Conservation (phyloP, 2,113 vertebrate species). For the Benitochromis conjunctus region DNA sequence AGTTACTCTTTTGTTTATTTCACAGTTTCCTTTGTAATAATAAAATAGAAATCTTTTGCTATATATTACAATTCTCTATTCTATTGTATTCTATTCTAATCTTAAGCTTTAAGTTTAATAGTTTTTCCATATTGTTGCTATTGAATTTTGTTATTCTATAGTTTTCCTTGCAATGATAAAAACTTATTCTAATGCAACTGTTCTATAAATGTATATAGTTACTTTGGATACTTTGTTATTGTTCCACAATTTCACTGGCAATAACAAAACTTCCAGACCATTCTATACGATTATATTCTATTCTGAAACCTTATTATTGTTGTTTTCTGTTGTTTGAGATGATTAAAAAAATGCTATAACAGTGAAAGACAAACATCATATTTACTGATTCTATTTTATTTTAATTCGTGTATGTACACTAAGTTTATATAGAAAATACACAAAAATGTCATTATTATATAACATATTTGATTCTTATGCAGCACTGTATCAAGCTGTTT, state of each 20-base stretch:
- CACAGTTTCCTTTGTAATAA: not conserved
- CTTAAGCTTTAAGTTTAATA: not conserved
- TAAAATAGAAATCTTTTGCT: not conserved
- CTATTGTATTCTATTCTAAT: not conserved
- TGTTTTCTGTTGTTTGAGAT: not conserved
- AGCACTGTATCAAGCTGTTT: not conserved
- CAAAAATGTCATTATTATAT: not conserved
- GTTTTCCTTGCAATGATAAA: fast-evolving
- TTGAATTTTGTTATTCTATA: not conserved
- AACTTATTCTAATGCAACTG: not conserved
- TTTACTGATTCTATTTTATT: not conserved
- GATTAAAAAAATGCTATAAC: not conserved
- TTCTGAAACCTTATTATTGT: not conserved
- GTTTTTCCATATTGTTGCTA: not conserved
- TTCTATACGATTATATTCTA: not conserved
- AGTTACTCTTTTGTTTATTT: not conserved
- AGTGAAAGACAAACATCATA: not conserved
- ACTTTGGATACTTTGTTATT: not conserved
- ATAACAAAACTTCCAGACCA: not conserved
- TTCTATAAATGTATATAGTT: not conserved
- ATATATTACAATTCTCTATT: not conserved
- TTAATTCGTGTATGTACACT: not conserved
- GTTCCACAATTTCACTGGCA: not conserved
- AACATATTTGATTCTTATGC: not conserved
- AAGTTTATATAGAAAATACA: not conserved